Evolutionary conservation across 2,797 vertebrate genomes (phyloP), one percentile per base, ranked within the genome.

Genomic region (Picus viridis): DNA sequence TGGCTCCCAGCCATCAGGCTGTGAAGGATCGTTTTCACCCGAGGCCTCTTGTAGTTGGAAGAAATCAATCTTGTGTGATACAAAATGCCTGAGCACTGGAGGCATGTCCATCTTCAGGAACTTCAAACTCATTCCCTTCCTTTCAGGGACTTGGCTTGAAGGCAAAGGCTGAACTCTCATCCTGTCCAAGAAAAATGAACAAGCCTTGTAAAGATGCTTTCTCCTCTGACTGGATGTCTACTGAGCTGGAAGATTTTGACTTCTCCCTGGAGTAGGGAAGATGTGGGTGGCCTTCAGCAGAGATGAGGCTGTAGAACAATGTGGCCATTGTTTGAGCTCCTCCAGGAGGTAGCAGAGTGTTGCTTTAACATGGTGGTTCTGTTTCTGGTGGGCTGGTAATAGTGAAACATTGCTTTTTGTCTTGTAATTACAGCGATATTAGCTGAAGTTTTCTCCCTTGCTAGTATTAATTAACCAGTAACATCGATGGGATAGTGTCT

Each of bases 201-300:
- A 6, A 89, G 92, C 58, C 86, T 93, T 83, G 86, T 70, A 87
- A 94, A 95, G 94, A 95, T 92, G 96, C 95, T 96, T 96, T 92
- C 84, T 85, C 63, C 92, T 92, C 71, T 88, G 26, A 7, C 86
- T 57, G 93, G 84, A 86, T 78, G 92, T 56, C 56, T 93, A 36
- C 75, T 75, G 95, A 95, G 89, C 96, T 92, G 92, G 91, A 90
- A 86, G 94, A 88, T 81, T 77, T 34, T 61, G 94, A 32, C 86
- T 96, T 93, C 76, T 96, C 93, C 89, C 94, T 9, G 79, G 70
- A 87, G 90, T 56, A 8, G 82, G 84, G 93, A 81, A 83, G 73
- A 91, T 96, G 94, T 95, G 95, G 90, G 94, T 96, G 94, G 96
- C 95, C 95, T 88, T 90, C 63, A 73, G 93, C 90, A 78, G 93